A percentile compares a stretch with the other conserved stretches of the same genome.
Evolutionary conservation across 2,113 vertebrate genomes (phyloP).

Genomic region (Salvelinus fontinalis): DNA sequence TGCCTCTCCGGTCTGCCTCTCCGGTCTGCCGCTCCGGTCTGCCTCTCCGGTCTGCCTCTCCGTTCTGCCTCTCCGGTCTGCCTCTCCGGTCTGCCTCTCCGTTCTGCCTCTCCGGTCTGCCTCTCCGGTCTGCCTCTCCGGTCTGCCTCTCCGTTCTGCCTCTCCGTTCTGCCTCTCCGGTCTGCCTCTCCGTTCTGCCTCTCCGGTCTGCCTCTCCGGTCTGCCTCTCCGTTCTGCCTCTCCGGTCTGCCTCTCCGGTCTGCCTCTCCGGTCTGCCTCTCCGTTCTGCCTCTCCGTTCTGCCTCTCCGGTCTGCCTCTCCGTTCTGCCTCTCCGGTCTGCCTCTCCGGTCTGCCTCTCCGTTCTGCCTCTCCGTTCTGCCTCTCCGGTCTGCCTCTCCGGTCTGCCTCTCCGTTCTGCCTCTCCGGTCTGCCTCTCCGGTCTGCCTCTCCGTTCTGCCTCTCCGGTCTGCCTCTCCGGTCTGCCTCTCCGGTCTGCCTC

Average conservation of each 20-base stretch:
- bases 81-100: conserved; percentile 1
- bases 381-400: conserved; percentile 18
- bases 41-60: conserved; percentile 18
- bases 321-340: too few species aligned
- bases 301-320: conserved; percentile 23
- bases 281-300: too few species aligned
- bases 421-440: conserved; percentile 1
- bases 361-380: conserved; percentile 16
- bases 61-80: conserved; percentile 23
- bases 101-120: conserved; percentile 23
- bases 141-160: conserved; percentile 23
- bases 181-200: too few species aligned
- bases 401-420: conserved; percentile 23
- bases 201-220: too few species aligned
- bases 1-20: conserved; percentile 26
- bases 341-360: conserved; percentile 21
- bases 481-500: conserved; percentile 21
- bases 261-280: too few species aligned
- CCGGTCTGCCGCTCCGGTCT: conserved; percentile 15
- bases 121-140: conserved; percentile 1
- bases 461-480: conserved; percentile 19
- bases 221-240: too few species aligned
- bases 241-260: too few species aligned
- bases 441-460: conserved; percentile 22
- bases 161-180: neutral